Evolutionary conservation across 2,113 vertebrate genomes (phyloP), one percentile per base, ranked within the genome.

Genomic region (Parotia lawesii): DNA sequence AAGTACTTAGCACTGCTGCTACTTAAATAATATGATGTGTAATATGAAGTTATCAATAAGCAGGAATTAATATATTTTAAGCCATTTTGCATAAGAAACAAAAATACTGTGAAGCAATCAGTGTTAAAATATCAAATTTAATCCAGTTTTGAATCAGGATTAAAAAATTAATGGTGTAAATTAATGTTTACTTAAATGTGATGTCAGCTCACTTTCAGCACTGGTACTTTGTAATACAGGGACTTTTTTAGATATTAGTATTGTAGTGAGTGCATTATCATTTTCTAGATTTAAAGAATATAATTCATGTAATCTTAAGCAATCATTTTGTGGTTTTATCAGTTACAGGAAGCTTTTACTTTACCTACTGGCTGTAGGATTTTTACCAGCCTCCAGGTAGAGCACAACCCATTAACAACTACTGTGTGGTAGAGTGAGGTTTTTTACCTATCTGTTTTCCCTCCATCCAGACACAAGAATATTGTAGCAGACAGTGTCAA

Each of bases 251-350:
- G 11, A 17, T 24, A 13, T 28, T 9, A 42, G 12, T 53, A 21
- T 69, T 87, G 20, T 42, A 54, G 27, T 72, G 45, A 67, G 53
- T 0, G 0, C 6, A 7, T 58, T 58, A 66, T 51, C 0, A 3
- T 76, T 88, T 78, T 83, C 44, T 80, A 65, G 21, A 3, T 60
- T 77, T 70, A 73, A 84, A 65, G 40, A 72, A 60, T 10, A 20
- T 50, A 3, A 53, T 85, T 82, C 2, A 3, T n/a, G 42, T 77
- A 2, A 58, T 69, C 8, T n/a, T 60, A 47, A 60, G 29, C 23
- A 33, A 85, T 82, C 9, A 23, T 70, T 85, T 48, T 0, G 0
- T 53, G 23, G 12, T 90, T 88, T 88, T 37, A 27, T 66, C 42
- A 54, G 8, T 60, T 65, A 51, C 6, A 37, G 57, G 37, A 75